Conservation (phyloP, 2,888 invertebrate species). For the Oligia fasciuncula region DNA sequence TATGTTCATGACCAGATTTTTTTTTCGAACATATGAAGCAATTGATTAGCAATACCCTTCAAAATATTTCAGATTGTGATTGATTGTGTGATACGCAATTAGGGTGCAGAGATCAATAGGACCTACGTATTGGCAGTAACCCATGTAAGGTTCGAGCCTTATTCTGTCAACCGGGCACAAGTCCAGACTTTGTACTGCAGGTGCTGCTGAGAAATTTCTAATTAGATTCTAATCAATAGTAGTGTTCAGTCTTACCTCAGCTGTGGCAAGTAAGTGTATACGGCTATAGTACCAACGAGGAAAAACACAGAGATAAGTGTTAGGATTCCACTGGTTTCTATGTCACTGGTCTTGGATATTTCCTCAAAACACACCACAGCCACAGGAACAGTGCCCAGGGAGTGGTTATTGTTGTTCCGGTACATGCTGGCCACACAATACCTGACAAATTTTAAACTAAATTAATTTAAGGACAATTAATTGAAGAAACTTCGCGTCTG, state of each 20-base stretch:
- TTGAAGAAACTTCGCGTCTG: not conserved
- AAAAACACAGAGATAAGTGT: constrained; percentile 90
- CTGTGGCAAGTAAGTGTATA: constrained; percentile 91
- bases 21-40: not conserved
- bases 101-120: not conserved
- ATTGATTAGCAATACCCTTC: not conserved
- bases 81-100: not conserved
- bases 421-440: constrained; percentile 82
- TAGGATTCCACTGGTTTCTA: constrained; percentile 84
- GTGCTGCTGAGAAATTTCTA: not conserved
- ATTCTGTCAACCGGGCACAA: not conserved
- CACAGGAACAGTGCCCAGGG: constrained; percentile 72
- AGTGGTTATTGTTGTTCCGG: constrained; percentile 67
- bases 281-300: constrained; percentile 89
- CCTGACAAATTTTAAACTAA: constrained; percentile 66
- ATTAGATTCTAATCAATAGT: not conserved
- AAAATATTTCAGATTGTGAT: not conserved
- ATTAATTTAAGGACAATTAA: not conserved
- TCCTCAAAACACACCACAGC: constrained; percentile 92
- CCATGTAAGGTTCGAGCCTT: not conserved
- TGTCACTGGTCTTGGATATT: constrained; percentile 89
- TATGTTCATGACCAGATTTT: not conserved
- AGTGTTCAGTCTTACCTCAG: constrained; percentile 84
- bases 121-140: not conserved
- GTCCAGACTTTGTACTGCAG: not conserved